A percentile compares a stretch with the other conserved stretches of the same genome.
Conservation (phyloP, 2,888 invertebrate genomes). For the Metellina segmentata region DNA sequence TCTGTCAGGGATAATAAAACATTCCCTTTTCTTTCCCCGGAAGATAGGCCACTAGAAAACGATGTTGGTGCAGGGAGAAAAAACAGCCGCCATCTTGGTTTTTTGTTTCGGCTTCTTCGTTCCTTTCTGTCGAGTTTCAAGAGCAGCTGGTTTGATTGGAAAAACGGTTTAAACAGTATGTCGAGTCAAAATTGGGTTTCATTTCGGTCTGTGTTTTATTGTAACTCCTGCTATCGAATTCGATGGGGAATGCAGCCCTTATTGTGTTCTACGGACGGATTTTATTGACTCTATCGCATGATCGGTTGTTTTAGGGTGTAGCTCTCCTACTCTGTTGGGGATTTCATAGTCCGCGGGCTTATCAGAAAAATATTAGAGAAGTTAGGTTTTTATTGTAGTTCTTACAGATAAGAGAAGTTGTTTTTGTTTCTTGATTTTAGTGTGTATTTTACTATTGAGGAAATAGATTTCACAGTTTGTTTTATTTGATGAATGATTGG, state of each 20-base stretch:
- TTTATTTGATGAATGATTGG: too few relatives aligned
- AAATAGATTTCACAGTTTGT: too few relatives aligned
- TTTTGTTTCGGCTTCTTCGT: constrained; percentile 6
- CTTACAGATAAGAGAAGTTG: background rate
- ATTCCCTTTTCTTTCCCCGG: constrained; percentile 34
- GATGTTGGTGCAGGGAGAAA: background rate
- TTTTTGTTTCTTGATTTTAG: too few relatives aligned
- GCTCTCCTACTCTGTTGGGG: constrained; percentile 2
- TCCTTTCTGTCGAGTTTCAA: background rate
- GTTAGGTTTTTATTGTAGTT: background rate
- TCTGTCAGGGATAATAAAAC: constrained; percentile 69
- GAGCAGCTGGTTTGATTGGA: constrained; percentile 74
- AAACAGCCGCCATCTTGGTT: constrained; percentile 31
- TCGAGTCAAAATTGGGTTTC: constrained; percentile 71
- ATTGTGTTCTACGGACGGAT: constrained; percentile 45
- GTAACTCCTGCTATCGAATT: constrained; percentile 44
- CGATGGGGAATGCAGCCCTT: constrained; percentile 36
- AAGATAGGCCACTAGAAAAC: constrained; percentile 39
- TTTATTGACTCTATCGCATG: constrained; percentile 70
- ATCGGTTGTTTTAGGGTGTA: constrained; percentile 49
- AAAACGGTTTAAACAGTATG: constrained; percentile 73
- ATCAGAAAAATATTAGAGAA: constrained; percentile 46
- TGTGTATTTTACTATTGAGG: too few relatives aligned
- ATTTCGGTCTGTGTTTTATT: constrained; percentile 66
- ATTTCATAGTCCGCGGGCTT: constrained; percentile 4